Conservation (phyloP, 2,797 vertebrate genomes). For the Acridotheres tristis region DNA sequence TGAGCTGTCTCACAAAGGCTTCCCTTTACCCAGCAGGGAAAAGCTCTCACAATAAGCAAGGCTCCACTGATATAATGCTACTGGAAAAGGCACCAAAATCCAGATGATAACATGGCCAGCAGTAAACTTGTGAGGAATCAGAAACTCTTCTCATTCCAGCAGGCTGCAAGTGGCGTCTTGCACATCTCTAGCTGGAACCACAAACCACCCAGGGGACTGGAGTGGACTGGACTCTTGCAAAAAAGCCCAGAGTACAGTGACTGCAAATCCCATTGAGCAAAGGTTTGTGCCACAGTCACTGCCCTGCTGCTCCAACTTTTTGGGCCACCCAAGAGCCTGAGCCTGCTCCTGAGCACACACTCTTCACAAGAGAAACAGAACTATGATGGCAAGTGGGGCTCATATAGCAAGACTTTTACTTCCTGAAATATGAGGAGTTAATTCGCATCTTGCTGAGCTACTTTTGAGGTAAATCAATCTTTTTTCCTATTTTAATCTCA, state of each 20-base stretch:
- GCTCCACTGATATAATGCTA: neutral
- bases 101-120: neutral
- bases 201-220: neutral
- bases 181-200: neutral
- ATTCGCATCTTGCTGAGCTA: neutral
- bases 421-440: neutral
- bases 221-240: neutral
- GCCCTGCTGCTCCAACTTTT: neutral
- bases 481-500: neutral
- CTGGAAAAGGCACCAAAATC: neutral
- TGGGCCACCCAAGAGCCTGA: neutral
- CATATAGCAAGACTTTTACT: too few species aligned
- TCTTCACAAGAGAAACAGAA: neutral
- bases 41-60: neutral
- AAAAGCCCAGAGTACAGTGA: accelerated
- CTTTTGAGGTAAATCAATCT: neutral
- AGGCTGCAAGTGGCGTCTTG: neutral
- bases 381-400: neutral
- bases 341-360: neutral
- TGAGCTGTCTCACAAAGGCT: neutral
- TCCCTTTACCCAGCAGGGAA: neutral
- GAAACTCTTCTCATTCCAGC: neutral
- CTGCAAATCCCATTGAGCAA: accelerated
- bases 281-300: neutral
- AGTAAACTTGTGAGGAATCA: neutral